These are phyloP conservation scores for Chamaedrilus cognettii DNA, from an alignment of 2,888 invertebrate genomes.

Conservation along the genomic window DNA sequence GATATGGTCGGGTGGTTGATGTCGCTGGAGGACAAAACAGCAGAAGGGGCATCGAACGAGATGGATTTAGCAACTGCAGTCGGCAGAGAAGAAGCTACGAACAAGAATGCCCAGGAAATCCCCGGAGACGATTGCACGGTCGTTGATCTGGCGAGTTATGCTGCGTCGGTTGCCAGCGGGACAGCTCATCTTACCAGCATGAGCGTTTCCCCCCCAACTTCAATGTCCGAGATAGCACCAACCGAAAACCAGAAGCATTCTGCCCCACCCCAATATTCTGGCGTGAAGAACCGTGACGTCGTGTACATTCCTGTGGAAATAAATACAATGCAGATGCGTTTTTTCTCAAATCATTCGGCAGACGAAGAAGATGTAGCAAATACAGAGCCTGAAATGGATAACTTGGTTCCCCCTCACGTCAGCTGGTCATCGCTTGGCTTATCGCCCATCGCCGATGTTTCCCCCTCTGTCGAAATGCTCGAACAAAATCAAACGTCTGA, in stretches of 20 bases:
- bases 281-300: no score
- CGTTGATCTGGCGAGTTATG: constrained; percentile 55
- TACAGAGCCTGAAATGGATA: background rate
- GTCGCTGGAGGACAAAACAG: no score
- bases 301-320: no score
- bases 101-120: no score
- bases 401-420: background rate
- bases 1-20: background rate
- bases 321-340: background rate
- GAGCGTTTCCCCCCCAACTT: constrained; percentile 51
- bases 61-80: background rate
- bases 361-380: no score
- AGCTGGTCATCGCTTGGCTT: background rate
- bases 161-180: constrained; percentile 56
- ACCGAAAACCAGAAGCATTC: background rate
- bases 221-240: background rate
- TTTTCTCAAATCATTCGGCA: no score
- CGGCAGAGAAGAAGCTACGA: background rate
- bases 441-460: constrained; percentile 7
- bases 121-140: background rate
- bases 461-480: no score
- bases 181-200: constrained; percentile 54
- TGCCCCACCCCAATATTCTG: no score
- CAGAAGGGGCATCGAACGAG: background rate
- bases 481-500: no score